Base-by-base conservation (phyloP, 2,888 invertebrate genomes). In the Cecidostiba fungosa region DNA sequence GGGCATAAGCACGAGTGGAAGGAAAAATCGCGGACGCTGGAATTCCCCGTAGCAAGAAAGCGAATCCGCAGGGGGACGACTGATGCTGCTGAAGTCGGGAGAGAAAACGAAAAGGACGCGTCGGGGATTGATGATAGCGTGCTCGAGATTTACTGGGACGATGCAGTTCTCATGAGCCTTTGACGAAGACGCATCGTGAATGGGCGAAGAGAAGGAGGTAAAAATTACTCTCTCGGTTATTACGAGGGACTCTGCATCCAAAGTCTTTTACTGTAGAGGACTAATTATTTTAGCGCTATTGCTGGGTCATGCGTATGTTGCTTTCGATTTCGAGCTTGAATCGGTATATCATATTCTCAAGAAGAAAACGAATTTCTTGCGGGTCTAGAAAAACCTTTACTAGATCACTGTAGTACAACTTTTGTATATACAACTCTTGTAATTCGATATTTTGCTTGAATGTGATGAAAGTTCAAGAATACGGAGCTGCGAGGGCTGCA, bases 1-100 rank as follows among this genome's bases (percentile, higher is more conserved):
- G 76, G 76, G 69, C 70, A 82, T 77, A 62, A 77, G 74, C 62
- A 10, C 32, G 66, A n/a, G 69, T 59, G n/a, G 50, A 32, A 47
- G 54, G 76, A 81, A 81, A 80, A 80, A 76, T 85, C 80, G 14
- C 19, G 39, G 3, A 16, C 77, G 29, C 50, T 32, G 76, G 82
- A 72, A 81, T 85, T 82, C 85, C 77, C 59, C 23, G 62, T 26
- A 77, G 66, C 72, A 85, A 85, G 85, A 82, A 82, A 76, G 54
- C 69, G 73, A 54, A 74, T 32, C 54, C 29, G 12, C 32, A 3
- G n/a, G 66, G 26, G 23, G 6, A 19, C n/a, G 8, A 43, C 50
- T 12, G 50, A 1, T 12, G 50, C 50, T 50, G 29, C 70, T 36
- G 70, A 26, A 12, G 50, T 29, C 6, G 54, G 6, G 39, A 73